Percentiles rank a stretch among this genome's conserved stretches.
phyloP scores from a whole-genome alignment of 2,888 invertebrate genomes.

The Drosophila recens region DNA sequence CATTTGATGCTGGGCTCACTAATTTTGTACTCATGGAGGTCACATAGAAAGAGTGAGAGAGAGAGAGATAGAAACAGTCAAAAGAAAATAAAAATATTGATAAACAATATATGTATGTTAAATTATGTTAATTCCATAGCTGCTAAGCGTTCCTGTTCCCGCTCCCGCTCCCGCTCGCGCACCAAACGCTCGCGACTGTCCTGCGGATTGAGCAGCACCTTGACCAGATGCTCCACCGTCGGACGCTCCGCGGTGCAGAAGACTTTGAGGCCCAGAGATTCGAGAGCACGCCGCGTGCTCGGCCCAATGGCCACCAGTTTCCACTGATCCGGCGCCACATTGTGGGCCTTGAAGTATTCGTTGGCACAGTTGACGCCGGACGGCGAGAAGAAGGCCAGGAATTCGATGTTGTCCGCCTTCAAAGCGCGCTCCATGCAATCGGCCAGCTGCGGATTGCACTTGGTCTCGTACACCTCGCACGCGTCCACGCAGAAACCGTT shows the following conservation, averaged over 20 bases:
- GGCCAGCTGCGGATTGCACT: conserved; percentile 85
- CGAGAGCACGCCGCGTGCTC: conserved; percentile 86
- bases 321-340: conserved; percentile 77
- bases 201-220: conserved; percentile 84
- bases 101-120: conserved; percentile 1
- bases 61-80: neutral
- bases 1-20: conserved; percentile 58
- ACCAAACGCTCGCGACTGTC: conserved; percentile 74
- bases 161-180: conserved; percentile 43
- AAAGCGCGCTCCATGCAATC: conserved; percentile 84
- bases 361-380: conserved; percentile 86
- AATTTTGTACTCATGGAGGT: conserved; percentile 69
- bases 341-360: conserved; percentile 84
- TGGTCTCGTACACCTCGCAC: conserved; percentile 87
- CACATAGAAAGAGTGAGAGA: conserved; percentile 37
- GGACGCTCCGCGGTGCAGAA: conserved; percentile 86
- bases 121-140: conserved; percentile 35
- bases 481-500: conserved; percentile 85
- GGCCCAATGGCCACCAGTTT: conserved; percentile 87
- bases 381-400: conserved; percentile 87
- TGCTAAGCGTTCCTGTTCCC: conserved; percentile 15
- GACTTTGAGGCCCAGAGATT: conserved; percentile 84
- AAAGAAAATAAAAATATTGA: conserved; percentile 2
- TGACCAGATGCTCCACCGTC: conserved; percentile 86
- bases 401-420: conserved; percentile 85